A percentile compares a stretch with the other conserved stretches of the same genome.
These are phyloP conservation scores for Nasonia giraulti DNA, from an alignment of 1,140 invertebrate genomes.

Conservation along the genomic window DNA sequence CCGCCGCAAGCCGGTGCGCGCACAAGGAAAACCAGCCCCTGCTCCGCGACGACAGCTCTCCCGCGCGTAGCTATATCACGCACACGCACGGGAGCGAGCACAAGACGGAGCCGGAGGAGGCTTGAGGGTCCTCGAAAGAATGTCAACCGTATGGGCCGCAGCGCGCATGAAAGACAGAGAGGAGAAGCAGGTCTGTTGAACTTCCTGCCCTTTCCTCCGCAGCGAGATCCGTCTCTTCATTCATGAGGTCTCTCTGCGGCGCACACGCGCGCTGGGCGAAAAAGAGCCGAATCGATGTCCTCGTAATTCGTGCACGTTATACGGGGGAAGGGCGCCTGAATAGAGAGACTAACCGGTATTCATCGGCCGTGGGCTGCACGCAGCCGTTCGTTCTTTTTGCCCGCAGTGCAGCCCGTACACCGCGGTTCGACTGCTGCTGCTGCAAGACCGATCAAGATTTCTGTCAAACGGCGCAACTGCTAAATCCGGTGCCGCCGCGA, in stretches of 20 bases:
- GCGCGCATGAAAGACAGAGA: constrained; percentile 52
- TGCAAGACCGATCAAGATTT: constrained; percentile 61
- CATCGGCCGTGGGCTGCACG: constrained; percentile 42
- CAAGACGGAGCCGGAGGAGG: constrained; percentile 28
- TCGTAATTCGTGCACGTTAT: constrained; percentile 34
- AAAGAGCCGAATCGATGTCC: constrained; percentile 37
- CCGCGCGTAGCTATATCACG: background rate
- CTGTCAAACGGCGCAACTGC: constrained; percentile 66
- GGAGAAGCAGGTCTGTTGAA: constrained; percentile 62
- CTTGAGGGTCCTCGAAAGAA: constrained; percentile 58
- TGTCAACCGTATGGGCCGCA: constrained; percentile 57
- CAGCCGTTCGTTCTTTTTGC: constrained; percentile 38
- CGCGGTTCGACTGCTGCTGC: constrained; percentile 59
- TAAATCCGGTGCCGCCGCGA: constrained; percentile 61
- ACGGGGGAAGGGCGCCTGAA: constrained; percentile 39
- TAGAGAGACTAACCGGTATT: constrained; percentile 64
- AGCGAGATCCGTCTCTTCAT: constrained; percentile 42
- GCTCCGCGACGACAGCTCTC: background rate
- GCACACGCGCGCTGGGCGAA: background rate
- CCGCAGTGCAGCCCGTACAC: constrained; percentile 11
- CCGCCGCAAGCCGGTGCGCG: background rate
- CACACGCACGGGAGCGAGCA: background rate
- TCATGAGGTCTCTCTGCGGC: constrained; percentile 34
- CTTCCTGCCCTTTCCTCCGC: constrained; percentile 58
- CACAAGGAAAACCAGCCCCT: background rate